Evolutionary conservation across 1,140 invertebrate genomes (phyloP).

Genomic region (Aphis craccivora): DNA sequence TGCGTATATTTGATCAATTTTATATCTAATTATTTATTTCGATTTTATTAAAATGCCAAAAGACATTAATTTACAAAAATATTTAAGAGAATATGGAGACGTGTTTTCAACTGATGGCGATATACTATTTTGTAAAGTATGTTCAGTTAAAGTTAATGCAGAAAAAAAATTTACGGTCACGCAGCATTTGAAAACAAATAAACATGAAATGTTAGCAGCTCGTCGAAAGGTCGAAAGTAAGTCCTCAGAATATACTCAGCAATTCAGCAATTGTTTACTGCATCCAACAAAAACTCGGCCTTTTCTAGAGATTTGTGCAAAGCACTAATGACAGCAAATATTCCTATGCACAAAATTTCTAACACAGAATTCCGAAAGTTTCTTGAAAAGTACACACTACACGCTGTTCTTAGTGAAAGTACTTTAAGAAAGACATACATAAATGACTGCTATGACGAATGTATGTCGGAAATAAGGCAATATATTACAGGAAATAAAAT

Average conservation of each 20-base stretch:
- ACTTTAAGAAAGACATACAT: conserved; percentile 24
- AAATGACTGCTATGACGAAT: not conserved
- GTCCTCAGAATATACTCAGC: not conserved
- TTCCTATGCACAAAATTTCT: not conserved
- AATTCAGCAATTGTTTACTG: not conserved
- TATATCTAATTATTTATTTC: no score
- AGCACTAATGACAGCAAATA: not conserved
- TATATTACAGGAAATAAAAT: not conserved
- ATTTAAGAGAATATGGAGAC: no score
- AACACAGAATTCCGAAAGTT: not conserved
- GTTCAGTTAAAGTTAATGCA: not conserved
- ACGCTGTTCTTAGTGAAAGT: not conserved
- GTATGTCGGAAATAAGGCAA: not conserved
- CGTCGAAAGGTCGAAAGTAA: not conserved
- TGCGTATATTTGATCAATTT: no score
- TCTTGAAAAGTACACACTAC: conserved; percentile 10
- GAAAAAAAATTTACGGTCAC: conserved; percentile 9
- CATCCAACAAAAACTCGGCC: not conserved
- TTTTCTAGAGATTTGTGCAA: conserved; percentile 1
- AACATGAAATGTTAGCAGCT: conserved; percentile 21
- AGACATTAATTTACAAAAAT: no score
- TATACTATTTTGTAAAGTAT: no score
- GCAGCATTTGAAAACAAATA: conserved; percentile 12
- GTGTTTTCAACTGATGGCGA: no score
- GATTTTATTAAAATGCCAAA: no score